Conservation (phyloP, 2,797 vertebrate genomes). For the Trachops cirrhosus region DNA sequence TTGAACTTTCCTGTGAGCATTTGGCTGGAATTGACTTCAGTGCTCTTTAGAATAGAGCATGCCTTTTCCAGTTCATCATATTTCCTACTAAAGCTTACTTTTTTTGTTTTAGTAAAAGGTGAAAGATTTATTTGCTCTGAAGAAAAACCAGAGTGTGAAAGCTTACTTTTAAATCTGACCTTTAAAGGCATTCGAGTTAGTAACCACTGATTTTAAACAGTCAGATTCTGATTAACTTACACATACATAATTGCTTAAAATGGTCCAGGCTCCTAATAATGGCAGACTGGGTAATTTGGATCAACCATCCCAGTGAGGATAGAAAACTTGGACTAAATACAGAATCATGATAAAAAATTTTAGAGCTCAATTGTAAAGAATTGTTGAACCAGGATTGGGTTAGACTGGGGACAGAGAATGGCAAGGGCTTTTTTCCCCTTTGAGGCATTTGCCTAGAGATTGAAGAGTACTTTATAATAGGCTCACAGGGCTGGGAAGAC, state of each 20-base stretch:
- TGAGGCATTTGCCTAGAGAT: neutral
- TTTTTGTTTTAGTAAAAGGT: too few species aligned
- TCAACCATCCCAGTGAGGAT: neutral
- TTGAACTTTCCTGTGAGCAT: neutral
- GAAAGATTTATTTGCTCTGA: too few species aligned
- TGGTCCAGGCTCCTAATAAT: neutral
- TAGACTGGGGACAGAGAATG: neutral
- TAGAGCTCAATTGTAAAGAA: neutral
- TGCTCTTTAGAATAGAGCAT: neutral
- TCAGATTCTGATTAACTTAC: neutral
- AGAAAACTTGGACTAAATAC: neutral
- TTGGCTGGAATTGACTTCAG: neutral
- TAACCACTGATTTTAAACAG: neutral
- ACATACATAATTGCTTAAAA: neutral
- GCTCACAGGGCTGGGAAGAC: neutral
- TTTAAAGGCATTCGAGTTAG: neutral
- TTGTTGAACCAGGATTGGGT: neutral
- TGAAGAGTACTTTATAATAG: neutral
- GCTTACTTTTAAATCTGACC: neutral
- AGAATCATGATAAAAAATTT: neutral
- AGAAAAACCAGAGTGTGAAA: too few species aligned
- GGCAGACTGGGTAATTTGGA: neutral
- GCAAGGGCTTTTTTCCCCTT: neutral
- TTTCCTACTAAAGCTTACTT: neutral
- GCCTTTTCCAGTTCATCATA: neutral